Percentiles rank a stretch among this genome's conserved stretches.
Evolutionary conservation across 2,113 vertebrate genomes (phyloP).

Genomic region (Illadopsis cleaveri): DNA sequence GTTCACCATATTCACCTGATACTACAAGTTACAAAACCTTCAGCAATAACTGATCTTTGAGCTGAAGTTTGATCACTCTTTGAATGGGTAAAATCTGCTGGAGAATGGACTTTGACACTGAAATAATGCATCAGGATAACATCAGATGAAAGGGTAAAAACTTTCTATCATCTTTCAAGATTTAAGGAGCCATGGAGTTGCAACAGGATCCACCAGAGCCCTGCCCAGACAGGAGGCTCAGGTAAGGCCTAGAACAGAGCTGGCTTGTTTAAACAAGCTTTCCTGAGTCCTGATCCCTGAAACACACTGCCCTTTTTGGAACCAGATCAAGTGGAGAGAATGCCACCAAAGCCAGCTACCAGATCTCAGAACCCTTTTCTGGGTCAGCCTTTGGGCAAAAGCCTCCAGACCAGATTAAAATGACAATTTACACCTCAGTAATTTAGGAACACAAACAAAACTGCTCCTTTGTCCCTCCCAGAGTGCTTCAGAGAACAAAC

Average conservation of each 20-base stretch:
- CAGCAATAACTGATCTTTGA: neutral
- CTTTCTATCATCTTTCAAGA: neutral
- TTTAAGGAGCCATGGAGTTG: neutral
- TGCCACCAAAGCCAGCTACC: neutral
- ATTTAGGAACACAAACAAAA: neutral
- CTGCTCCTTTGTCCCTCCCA: neutral
- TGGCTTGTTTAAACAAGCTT: neutral
- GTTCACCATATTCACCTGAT: neutral
- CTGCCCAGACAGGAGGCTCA: neutral
- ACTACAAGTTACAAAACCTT: neutral
- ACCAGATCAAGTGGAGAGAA: neutral
- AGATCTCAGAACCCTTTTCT: neutral
- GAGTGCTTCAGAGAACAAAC: neutral
- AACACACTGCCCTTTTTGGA: neutral
- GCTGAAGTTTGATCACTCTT: neutral
- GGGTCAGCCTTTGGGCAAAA: neutral
- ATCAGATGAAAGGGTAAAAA: neutral
- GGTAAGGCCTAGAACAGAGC: neutral
- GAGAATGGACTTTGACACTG: neutral
- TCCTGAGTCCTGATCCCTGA: neutral
- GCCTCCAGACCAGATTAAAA: neutral
- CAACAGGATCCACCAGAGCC: neutral
- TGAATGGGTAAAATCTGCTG: neutral
- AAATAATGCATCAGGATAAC: neutral
- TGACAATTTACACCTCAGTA: neutral